Evolutionary conservation across 2,113 vertebrate genomes (phyloP).

Genomic region (Actinemys pallida): DNA sequence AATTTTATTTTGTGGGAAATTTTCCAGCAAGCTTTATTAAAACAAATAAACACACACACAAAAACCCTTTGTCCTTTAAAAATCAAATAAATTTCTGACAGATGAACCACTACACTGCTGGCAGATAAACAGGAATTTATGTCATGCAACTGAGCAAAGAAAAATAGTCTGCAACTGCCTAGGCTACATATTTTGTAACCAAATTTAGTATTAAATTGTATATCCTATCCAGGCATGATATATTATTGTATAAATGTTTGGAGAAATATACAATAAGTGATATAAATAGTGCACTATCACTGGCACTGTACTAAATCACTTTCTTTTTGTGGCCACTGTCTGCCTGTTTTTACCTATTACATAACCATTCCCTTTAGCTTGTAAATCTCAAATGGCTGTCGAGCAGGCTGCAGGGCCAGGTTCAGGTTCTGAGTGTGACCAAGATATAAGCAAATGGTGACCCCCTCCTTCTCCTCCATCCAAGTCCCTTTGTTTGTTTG

Average conservation of each 20-base stretch:
- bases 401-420: conserved; percentile 27
- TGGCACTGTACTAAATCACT: conserved; percentile 61
- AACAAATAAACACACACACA: neutral
- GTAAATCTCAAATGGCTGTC: neutral
- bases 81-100: conserved; percentile 58
- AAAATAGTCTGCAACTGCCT: conserved; percentile 38
- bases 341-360: conserved; percentile 25
- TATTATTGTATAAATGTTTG: conserved; percentile 59
- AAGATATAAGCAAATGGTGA: neutral
- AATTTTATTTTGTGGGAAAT: neutral
- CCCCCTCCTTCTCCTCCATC: neutral
- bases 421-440: neutral
- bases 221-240: conserved; percentile 45
- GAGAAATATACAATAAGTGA: conserved; percentile 55
- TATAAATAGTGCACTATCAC: conserved; percentile 53
- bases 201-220: conserved; percentile 68
- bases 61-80: conserved; percentile 56
- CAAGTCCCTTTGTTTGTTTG: neutral
- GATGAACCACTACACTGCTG: conserved; percentile 7
- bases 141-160: conserved; percentile 32
- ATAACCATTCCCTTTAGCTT: conserved; percentile 11
- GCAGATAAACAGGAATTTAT: conserved; percentile 67
- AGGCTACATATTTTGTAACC: conserved; percentile 57
- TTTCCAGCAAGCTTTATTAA: neutral
- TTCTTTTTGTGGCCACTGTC: conserved; percentile 46